Percentiles rank a stretch among this genome's conserved stretches.
These are phyloP conservation scores for Lepidochitona cinerea DNA, from an alignment of 2,888 invertebrate genomes.

Conservation along the genomic window DNA sequence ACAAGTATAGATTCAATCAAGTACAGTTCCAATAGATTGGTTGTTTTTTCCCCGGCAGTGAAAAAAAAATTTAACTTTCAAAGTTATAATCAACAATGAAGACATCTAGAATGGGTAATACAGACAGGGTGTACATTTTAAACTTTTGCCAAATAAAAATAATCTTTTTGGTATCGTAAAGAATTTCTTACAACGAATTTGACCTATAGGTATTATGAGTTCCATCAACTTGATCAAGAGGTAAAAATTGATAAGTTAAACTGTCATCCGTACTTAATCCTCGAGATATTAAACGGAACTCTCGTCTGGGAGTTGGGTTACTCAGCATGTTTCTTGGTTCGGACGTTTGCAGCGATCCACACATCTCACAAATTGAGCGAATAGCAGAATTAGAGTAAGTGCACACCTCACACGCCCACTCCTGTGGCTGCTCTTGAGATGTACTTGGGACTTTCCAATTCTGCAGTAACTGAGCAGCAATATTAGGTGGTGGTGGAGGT, in stretches of 20 bases:
- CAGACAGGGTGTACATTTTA: too few species aligned
- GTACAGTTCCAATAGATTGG: too few species aligned
- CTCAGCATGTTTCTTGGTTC: background rate
- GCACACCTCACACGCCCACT: background rate
- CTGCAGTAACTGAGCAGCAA: background rate
- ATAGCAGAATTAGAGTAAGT: background rate
- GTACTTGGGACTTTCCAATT: background rate
- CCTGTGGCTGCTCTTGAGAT: background rate
- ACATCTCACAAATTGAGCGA: background rate
- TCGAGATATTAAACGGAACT: background rate
- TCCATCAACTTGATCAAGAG: background rate
- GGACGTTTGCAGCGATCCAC: background rate
- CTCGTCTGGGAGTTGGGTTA: background rate
- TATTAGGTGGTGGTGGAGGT: background rate
- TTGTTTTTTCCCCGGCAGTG: too few species aligned
- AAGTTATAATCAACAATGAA: too few species aligned
- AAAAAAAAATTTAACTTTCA: too few species aligned
- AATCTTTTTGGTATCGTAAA: too few species aligned
- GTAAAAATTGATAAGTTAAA: background rate
- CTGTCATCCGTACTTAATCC: background rate
- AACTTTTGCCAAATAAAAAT: too few species aligned
- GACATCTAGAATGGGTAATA: too few species aligned
- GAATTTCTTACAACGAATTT: background rate
- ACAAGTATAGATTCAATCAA: too few species aligned
- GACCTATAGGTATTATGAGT: background rate